Percentiles rank a stretch among this genome's conserved stretches.
Conservation (phyloP, 1,140 invertebrate species). For the Globodera ellingtonae region DNA sequence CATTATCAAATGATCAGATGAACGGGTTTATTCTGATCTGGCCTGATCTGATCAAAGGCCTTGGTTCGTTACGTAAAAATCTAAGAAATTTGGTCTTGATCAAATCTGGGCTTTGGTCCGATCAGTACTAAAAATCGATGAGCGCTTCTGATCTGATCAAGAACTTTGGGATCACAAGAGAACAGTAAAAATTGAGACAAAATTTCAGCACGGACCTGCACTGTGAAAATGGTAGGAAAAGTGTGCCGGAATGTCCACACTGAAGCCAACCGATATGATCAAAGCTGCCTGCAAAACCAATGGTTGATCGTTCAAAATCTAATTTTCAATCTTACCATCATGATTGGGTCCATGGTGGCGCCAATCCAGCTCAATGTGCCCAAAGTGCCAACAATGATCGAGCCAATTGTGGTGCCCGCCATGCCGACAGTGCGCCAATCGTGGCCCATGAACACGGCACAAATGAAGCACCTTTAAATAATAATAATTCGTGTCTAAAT, state of each 20-base stretch:
- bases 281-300: constrained; percentile 60
- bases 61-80: no score
- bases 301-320: neutral
- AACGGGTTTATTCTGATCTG: no score
- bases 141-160: no score
- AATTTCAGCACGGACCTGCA: constrained; percentile 22
- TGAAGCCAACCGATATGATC: constrained; percentile 67
- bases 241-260: constrained; percentile 56
- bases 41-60: no score
- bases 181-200: no score
- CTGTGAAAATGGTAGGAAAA: constrained; percentile 52
- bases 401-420: constrained; percentile 65
- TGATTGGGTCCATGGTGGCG: constrained; percentile 67
- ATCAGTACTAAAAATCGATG: no score
- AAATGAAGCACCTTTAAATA: constrained; percentile 45
- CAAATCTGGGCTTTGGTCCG: no score
- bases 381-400: constrained; percentile 65
- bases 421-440: constrained; percentile 65
- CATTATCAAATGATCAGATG: no score
- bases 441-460: constrained; percentile 66
- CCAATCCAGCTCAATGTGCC: constrained; percentile 66
- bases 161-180: no score
- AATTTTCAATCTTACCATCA: constrained; percentile 56
- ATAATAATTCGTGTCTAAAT: neutral
- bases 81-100: no score